A percentile compares a stretch with the other conserved stretches of the same genome.
Evolutionary conservation across 2,888 invertebrate genomes (phyloP).

Genomic region (Andrena haemorrhoa): DNA sequence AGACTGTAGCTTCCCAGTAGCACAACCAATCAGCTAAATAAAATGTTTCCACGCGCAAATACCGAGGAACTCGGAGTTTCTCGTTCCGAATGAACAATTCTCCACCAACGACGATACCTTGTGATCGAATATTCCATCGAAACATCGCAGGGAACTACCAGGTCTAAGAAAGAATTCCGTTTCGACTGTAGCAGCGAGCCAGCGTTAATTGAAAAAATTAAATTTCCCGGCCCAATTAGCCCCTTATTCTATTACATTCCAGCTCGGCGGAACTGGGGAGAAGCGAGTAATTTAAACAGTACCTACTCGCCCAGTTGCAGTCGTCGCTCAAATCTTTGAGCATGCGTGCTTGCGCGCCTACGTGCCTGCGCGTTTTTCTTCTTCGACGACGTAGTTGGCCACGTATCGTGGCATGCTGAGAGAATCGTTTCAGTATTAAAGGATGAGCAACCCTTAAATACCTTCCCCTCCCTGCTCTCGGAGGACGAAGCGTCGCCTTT

Average conservation of each 20-base stretch:
- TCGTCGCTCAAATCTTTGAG: constrained; percentile 37
- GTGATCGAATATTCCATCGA: neutral
- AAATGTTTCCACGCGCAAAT: neutral
- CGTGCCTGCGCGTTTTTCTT: constrained; percentile 18
- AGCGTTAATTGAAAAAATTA: constrained; percentile 27
- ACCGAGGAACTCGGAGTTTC: neutral
- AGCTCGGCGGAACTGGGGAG: constrained; percentile 13
- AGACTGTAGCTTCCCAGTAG: neutral
- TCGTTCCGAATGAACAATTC: neutral
- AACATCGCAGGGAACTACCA: too few species aligned
- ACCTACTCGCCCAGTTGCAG: neutral
- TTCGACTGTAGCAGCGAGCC: neutral
- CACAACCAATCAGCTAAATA: neutral
- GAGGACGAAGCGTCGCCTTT: neutral
- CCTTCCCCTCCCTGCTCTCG: neutral
- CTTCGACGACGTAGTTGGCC: constrained; percentile 27
- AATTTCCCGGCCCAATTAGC: constrained; percentile 41
- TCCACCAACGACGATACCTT: neutral
- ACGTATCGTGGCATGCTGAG: neutral
- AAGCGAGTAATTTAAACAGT: constrained; percentile 37
- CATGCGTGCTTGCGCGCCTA: neutral
- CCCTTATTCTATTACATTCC: constrained; percentile 44
- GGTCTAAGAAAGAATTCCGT: neutral
- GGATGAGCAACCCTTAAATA: constrained; percentile 47
- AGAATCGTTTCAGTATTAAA: constrained; percentile 44